Percentiles rank a stretch among this genome's conserved stretches.
These are phyloP conservation scores for Anser cygnoides DNA, from an alignment of 2,113 vertebrate genomes.

Conservation along the genomic window DNA sequence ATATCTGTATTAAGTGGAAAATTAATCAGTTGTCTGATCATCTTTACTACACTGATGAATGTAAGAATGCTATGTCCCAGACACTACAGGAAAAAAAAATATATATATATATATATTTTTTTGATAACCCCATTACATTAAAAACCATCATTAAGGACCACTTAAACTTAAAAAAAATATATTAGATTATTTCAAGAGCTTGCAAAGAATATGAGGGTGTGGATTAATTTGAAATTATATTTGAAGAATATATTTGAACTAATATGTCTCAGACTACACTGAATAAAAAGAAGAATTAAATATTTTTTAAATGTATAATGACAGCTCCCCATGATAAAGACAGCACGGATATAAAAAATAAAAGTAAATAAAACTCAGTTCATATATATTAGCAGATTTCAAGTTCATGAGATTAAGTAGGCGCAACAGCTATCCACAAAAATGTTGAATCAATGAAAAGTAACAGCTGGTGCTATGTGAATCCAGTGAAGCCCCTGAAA, in stretches of 20 bases:
- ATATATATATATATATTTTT: neutral
- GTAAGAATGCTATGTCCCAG: neutral
- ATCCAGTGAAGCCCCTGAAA: neutral
- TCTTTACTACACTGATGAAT: neutral
- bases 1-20: neutral
- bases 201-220: neutral
- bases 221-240: neutral
- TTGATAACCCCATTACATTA: neutral
- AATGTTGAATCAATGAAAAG: neutral
- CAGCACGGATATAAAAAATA: neutral
- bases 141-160: neutral
- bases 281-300: neutral
- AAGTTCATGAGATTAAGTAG: neutral
- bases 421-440: neutral
- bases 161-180: neutral
- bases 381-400: neutral
- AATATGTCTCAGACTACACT: neutral
- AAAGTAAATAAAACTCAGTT: neutral
- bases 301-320: neutral
- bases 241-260: neutral
- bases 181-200: neutral
- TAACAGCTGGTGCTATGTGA: neutral
- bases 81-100: neutral
- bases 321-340: neutral
- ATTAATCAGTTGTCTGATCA: neutral